These are phyloP conservation scores for Burhinus oedicnemus DNA, from an alignment of 2,113 vertebrate species.

Conservation along the genomic window DNA sequence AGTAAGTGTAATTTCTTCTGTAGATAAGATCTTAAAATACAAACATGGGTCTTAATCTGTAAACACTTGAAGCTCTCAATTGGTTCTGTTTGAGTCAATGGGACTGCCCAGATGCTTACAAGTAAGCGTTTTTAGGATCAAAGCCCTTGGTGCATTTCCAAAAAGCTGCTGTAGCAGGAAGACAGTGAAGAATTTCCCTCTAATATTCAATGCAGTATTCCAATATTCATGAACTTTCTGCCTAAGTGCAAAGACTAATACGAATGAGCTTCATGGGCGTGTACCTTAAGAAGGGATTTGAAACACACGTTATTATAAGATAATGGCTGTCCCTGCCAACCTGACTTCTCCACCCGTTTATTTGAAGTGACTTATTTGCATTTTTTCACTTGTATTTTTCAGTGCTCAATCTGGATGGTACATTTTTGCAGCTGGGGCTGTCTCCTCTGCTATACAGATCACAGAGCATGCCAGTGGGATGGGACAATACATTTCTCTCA, in stretches of 20 bases:
- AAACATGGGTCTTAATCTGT: not conserved
- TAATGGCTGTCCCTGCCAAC: not conserved
- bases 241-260: not conserved
- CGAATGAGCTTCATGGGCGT: not conserved
- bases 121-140: not conserved
- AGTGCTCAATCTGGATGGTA: not conserved
- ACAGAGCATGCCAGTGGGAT: not conserved
- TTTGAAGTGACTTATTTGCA: not conserved
- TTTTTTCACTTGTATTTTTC: not conserved
- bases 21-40: slow-evolving; percentile 29
- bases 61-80: not conserved
- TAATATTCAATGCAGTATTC: not conserved
- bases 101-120: not conserved
- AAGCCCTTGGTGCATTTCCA: not conserved
- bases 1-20: slow-evolving; percentile 15
- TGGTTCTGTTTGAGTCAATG: not conserved
- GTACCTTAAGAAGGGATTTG: not conserved
- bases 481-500: not conserved
- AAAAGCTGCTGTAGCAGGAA: not conserved
- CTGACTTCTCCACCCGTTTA: not conserved
- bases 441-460: not conserved
- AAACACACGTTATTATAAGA: not conserved
- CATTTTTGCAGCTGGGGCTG: not conserved
- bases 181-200: not conserved
- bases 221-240: not conserved